A percentile compares a stretch with the other conserved stretches of the same genome.
phyloP scores from a whole-genome alignment of 2,797 vertebrate genomes.

The Syngnathus rostellatus region DNA sequence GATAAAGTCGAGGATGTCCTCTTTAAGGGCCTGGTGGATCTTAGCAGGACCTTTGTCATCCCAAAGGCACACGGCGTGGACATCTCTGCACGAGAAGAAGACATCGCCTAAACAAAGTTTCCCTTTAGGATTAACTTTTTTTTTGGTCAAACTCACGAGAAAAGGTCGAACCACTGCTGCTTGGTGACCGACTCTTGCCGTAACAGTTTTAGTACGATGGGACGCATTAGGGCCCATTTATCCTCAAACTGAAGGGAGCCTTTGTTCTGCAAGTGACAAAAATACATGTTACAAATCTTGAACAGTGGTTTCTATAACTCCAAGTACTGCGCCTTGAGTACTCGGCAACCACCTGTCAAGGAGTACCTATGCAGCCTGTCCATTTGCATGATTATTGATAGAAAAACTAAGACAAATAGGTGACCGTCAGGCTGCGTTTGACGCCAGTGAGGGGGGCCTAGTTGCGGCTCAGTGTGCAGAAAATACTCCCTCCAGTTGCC shows the following conservation, averaged over 20 bases:
- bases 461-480: slow-evolving; percentile 8
- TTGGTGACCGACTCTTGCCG: slow-evolving; percentile 97
- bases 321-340: neutral
- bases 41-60: slow-evolving; percentile 99
- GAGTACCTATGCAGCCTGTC: neutral
- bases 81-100: slow-evolving; percentile 73
- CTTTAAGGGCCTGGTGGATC: slow-evolving; percentile 98
- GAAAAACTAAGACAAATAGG: neutral
- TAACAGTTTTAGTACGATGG: slow-evolving; percentile 94
- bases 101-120: neutral
- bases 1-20: slow-evolving; percentile 98
- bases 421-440: slow-evolving; percentile 3
- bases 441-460: slow-evolving; percentile 18
- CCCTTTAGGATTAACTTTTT: neutral
- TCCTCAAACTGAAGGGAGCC: slow-evolving; percentile 99
- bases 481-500: slow-evolving; percentile 11
- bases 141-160: slow-evolving; percentile 77
- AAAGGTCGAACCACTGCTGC: slow-evolving; percentile 98
- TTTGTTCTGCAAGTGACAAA: slow-evolving; percentile 78
- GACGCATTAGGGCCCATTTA: slow-evolving; percentile 98
- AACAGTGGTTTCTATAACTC: neutral
- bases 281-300: neutral
- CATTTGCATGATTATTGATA: neutral
- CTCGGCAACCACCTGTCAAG: neutral
- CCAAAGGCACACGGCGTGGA: slow-evolving; percentile 97